Percentiles rank a stretch among this genome's conserved stretches.
Conservation (phyloP, 2,888 invertebrate species). For the Agrotis exclamationis region DNA sequence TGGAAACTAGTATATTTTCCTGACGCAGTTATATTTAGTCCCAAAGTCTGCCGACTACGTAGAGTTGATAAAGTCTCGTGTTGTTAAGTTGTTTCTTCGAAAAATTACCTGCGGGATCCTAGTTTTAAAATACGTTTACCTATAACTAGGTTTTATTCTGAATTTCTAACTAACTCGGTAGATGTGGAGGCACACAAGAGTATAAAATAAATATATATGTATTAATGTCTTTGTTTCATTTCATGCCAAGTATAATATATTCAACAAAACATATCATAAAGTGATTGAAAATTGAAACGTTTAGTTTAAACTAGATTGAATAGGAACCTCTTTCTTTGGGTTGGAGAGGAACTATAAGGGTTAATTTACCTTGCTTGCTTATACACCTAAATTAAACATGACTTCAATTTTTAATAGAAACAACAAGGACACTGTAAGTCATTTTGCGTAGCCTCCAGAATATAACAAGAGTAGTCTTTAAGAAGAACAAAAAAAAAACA, state of each 20-base stretch:
- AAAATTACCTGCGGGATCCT: not conserved
- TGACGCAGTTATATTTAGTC: not conserved
- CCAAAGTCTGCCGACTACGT: not conserved
- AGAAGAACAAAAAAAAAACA: no score
- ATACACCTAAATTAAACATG: not conserved
- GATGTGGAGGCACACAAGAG: constrained; percentile 20
- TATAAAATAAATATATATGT: no score
- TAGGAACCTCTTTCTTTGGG: no score
- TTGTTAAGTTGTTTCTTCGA: not conserved
- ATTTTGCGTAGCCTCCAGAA: not conserved
- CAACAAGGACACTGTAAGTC: not conserved
- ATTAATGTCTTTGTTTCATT: constrained; percentile 58
- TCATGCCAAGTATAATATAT: constrained; percentile 56
- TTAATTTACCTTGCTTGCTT: no score
- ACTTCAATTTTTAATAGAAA: not conserved
- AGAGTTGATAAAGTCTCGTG: not conserved
- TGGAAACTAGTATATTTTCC: no score
- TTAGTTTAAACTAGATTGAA: not conserved
- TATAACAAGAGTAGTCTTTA: not conserved
- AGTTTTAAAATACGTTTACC: not conserved
- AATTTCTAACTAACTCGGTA: constrained; percentile 4
- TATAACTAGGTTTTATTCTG: not conserved
- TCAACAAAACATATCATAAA: constrained; percentile 45
- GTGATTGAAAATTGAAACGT: constrained; percentile 4
- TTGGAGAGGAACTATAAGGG: no score